Base-by-base conservation (phyloP, 2,113 vertebrate genomes). In the Notiomystis cincta region DNA sequence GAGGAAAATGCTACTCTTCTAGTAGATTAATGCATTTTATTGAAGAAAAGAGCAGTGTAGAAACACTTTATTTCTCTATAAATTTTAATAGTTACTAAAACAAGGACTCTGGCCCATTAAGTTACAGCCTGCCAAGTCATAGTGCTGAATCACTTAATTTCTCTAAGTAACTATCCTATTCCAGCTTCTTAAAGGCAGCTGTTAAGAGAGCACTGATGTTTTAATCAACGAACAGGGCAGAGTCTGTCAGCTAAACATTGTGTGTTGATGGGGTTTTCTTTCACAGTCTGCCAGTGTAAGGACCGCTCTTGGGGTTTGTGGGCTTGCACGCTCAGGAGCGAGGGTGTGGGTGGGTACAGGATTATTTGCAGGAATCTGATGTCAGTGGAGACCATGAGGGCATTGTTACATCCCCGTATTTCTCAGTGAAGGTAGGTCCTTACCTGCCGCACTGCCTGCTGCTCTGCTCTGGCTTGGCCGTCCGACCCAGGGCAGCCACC, bases 71-170 rank as follows among this genome's bases (percentile, higher is more conserved):
- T 95, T 96, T 97, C 75, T 82, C 82, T 96, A 61, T 97, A 96
- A 97, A 97, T 97, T 96, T 92, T 94, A 90, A 50, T 96, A 93
- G 86, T 96, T 96, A 87, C 78, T 96, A 90, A 96, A 96, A 93
- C 88, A 92, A 93, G 53, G 57, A 89, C 88, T 95, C 71, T 27
- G 42, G 64, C 71, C 95, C 94, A 84, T 97, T 97, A 96, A 96
- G 83, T 91, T 95, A 82, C 7, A 90, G 67, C 72, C 87, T 97
- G 67, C 83, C 83, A 96, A 94, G 76, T 90, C 82, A 80, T 92
- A 85, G 90, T 84, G 81, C 73, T 96, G 82, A 95, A 88, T 97
- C 88, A 87, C 80, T 96, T 96, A 67, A 88, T 96, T 96, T 94
- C 61, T 96, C 38, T 69, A 67, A 97, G 78, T 76, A 71, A 30